A percentile compares a stretch with the other conserved stretches of the same genome.
phyloP scores from a whole-genome alignment of 2,797 vertebrate species.

The Syngnathus acus region DNA sequence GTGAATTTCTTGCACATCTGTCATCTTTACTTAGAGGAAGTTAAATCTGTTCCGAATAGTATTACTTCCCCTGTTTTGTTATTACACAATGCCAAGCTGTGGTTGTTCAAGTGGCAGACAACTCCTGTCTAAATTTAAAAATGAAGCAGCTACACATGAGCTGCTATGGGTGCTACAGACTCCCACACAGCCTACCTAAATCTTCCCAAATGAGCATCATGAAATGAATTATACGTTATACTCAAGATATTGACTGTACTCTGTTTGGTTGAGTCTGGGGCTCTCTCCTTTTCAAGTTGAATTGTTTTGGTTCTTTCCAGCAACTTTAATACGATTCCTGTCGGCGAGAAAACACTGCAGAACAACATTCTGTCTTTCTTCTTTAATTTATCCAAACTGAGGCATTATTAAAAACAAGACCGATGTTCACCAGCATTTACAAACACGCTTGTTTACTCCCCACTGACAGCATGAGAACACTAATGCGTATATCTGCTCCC shows the following conservation, averaged over 20 bases:
- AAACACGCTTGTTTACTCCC: slow-evolving; percentile 2
- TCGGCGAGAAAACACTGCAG: slow-evolving; percentile 12
- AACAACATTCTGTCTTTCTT: background rate
- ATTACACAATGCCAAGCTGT: background rate
- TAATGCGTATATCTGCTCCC: slow-evolving; percentile 41
- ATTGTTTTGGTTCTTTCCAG: slow-evolving; percentile 6
- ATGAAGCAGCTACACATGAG: slow-evolving; percentile 1
- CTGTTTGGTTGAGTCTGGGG: background rate
- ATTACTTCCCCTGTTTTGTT: slow-evolving; percentile 1
- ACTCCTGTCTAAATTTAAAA: background rate
- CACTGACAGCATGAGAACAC: slow-evolving; percentile 5
- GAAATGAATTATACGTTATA: too few species aligned
- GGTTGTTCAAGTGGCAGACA: background rate
- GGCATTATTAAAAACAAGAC: background rate
- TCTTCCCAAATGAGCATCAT: background rate
- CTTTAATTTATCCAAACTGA: background rate
- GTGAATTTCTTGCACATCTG: background rate
- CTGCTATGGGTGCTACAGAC: slow-evolving; percentile 5
- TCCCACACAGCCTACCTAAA: slow-evolving; percentile 16
- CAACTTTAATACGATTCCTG: background rate
- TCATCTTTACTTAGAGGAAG: slow-evolving; percentile 1
- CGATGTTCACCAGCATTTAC: background rate
- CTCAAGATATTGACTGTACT: background rate
- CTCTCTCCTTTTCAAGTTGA: background rate
- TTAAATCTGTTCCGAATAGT: slow-evolving; percentile 1